phyloP scores from a whole-genome alignment of 64 coral and sea anemone species.

The Montipora efflorescens region DNA sequence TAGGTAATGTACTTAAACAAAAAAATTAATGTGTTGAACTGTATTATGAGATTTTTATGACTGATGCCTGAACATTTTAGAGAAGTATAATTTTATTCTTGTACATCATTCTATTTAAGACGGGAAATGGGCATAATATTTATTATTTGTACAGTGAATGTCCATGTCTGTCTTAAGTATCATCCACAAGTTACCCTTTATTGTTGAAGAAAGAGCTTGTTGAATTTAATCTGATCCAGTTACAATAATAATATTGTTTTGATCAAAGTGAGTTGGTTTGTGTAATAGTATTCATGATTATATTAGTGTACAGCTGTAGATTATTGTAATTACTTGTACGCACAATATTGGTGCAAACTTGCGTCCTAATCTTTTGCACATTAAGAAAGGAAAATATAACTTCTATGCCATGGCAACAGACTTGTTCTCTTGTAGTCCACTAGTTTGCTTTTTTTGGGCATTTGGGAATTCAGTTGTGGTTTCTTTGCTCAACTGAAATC shows the following conservation, averaged over 20 bases:
- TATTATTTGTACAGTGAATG: slow-evolving; percentile 45
- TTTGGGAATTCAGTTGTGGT: no score
- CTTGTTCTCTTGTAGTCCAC: not conserved
- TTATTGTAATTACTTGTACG: not conserved
- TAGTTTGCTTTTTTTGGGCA: not conserved
- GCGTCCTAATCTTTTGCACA: slow-evolving; percentile 5
- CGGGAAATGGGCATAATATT: slow-evolving; percentile 51
- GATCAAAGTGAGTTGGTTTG: slow-evolving; percentile 20
- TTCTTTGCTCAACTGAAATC: no score
- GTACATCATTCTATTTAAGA: slow-evolving; percentile 58
- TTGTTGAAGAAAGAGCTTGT: not conserved
- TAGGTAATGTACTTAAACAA: slow-evolving; percentile 4
- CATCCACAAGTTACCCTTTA: slow-evolving; percentile 42
- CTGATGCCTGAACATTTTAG: slow-evolving; percentile 27
- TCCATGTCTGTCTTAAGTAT: slow-evolving; percentile 35
- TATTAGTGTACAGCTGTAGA: not conserved
- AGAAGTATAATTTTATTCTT: slow-evolving; percentile 65
- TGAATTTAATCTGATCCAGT: not conserved
- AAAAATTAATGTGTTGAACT: slow-evolving; percentile 5
- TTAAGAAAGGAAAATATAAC: not conserved
- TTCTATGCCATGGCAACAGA: not conserved
- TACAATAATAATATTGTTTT: not conserved
- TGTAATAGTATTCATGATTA: slow-evolving; percentile 13
- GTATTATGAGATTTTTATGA: slow-evolving; percentile 33
- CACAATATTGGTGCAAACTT: not conserved